Percentiles rank a stretch among this genome's conserved stretches.
phyloP scores from a whole-genome alignment of 2,888 invertebrate species.

The Pyrochroa serraticornis region DNA sequence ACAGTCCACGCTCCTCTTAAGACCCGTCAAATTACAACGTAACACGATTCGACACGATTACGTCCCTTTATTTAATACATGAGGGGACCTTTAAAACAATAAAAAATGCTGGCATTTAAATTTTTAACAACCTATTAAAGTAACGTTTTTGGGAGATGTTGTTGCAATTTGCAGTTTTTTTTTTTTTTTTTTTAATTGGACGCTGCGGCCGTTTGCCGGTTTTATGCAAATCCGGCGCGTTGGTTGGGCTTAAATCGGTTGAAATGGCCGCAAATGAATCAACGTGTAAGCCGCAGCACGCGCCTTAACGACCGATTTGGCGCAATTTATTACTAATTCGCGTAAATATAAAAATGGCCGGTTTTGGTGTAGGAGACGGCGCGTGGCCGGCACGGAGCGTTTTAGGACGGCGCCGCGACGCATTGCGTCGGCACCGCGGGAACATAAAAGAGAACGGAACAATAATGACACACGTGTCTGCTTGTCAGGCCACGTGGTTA shows the following conservation, averaged over 20 bases:
- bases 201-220: not conserved
- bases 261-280: slow-evolving; percentile 37
- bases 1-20: slow-evolving; percentile 30
- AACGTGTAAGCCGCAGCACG: slow-evolving; percentile 55
- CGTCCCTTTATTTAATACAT: not conserved
- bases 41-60: slow-evolving; percentile 40
- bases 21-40: slow-evolving; percentile 48
- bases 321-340: slow-evolving; percentile 58
- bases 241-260: slow-evolving; percentile 4
- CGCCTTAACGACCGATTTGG: slow-evolving; percentile 54
- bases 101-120: not conserved
- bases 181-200: not conserved
- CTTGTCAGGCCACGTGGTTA: slow-evolving; percentile 54
- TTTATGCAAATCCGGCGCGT: slow-evolving; percentile 12
- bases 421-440: slow-evolving; percentile 42
- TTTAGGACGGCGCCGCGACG: slow-evolving; percentile 48
- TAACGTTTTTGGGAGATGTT: not conserved
- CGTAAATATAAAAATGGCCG: slow-evolving; percentile 56
- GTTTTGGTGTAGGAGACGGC: slow-evolving; percentile 17
- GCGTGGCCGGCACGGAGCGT: slow-evolving; percentile 33
- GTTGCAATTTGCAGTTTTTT: slow-evolving; percentile 3
- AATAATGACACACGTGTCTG: slow-evolving; percentile 53
- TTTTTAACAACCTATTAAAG: not conserved
- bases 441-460: slow-evolving; percentile 51
- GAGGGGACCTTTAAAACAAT: not conserved